phyloP scores from a whole-genome alignment of 2,797 vertebrate genomes.

The Melanotaenia nigrans region DNA sequence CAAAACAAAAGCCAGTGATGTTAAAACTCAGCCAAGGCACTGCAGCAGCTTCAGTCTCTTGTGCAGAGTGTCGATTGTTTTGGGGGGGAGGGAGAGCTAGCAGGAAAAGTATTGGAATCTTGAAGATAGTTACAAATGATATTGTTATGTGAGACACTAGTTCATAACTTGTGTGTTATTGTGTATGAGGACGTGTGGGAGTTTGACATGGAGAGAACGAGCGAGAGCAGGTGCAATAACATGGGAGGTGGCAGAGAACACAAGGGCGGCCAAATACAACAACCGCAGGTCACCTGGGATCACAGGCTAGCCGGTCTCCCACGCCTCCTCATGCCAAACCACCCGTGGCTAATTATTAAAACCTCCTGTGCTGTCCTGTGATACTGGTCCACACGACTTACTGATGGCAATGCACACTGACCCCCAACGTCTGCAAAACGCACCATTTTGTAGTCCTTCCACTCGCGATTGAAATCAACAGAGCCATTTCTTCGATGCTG shows the following conservation, averaged over 20 bases:
- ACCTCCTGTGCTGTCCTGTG: constrained; percentile 55
- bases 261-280: constrained; percentile 67
- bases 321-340: constrained; percentile 58
- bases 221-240: constrained; percentile 79
- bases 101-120: constrained; percentile 32
- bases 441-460: constrained; percentile 87
- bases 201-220: constrained; percentile 47
- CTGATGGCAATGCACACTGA: constrained; percentile 2
- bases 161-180: constrained; percentile 16
- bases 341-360: constrained; percentile 52
- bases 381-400: constrained; percentile 9
- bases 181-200: constrained; percentile 37
- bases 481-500: constrained; percentile 86
- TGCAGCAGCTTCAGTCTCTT: constrained; percentile 25
- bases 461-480: constrained; percentile 83
- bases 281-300: constrained; percentile 70
- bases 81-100: neutral
- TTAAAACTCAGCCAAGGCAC: constrained; percentile 23
- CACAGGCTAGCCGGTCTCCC: constrained; percentile 61
- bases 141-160: constrained; percentile 12
- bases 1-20: constrained; percentile 40
- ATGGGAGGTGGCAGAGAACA: constrained; percentile 60
- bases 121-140: constrained; percentile 39
- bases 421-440: constrained; percentile 25
- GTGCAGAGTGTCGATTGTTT: constrained; percentile 26